Evolutionary conservation across 1,140 invertebrate species (phyloP).

Genomic region (Bombyx mandarina): DNA sequence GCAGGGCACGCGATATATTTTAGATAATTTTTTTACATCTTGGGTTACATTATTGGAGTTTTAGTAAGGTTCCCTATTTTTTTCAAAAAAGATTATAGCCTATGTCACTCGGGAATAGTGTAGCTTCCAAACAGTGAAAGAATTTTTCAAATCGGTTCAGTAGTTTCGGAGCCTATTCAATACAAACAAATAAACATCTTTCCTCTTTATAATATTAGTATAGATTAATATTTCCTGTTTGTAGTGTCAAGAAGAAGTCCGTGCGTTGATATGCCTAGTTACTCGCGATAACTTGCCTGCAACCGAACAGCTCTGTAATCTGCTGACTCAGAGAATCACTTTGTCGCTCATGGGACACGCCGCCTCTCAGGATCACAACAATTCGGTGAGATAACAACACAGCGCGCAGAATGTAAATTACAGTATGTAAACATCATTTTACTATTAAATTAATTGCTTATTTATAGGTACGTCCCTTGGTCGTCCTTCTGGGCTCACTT

Average conservation of each 20-base stretch:
- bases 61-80: no score
- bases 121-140: no score
- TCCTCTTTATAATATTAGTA: not conserved
- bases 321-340: constrained; percentile 87
- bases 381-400: constrained; percentile 45
- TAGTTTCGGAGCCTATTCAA: no score
- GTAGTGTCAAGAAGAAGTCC: constrained; percentile 87
- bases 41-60: no score
- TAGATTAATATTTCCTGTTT: not conserved
- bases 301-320: constrained; percentile 86
- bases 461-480: constrained; percentile 81
- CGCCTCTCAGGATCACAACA: constrained; percentile 70
- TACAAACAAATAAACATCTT: no score
- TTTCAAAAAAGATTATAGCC: no score
- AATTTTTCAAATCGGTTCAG: no score
- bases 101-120: no score
- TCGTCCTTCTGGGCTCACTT: constrained; percentile 88
- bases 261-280: constrained; percentile 90
- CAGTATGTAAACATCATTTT: not conserved
- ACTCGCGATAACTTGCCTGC: constrained; percentile 91
- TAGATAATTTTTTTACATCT: no score
- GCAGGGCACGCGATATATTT: no score
- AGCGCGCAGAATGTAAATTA: not conserved
- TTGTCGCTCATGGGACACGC: constrained; percentile 80
- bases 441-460: constrained; percentile 3